phyloP scores from a whole-genome alignment of 2,888 invertebrate species.

The Odontomyia ornata region DNA sequence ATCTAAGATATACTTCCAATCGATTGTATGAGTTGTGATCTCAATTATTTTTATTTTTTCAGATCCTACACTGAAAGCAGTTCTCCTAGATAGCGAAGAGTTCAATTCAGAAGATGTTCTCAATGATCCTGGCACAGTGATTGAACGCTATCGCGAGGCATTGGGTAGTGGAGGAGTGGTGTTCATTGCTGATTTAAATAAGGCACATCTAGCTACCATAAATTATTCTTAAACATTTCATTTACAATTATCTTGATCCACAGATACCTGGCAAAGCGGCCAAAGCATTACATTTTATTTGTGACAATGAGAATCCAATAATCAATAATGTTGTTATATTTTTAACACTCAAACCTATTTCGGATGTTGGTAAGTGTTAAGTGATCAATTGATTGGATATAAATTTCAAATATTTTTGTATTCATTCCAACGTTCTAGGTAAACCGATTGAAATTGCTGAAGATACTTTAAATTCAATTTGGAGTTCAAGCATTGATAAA shows the following conservation, averaged over 20 bases:
- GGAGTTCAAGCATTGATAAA: constrained; percentile 54
- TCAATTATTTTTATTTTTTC: background rate
- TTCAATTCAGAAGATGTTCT: constrained; percentile 53
- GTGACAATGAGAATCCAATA: constrained; percentile 67
- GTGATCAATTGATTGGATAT: constrained; percentile 3
- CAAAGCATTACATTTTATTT: constrained; percentile 68
- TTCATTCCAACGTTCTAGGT: constrained; percentile 23
- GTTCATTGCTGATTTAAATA: constrained; percentile 58
- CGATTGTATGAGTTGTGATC: background rate
- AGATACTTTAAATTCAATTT: constrained; percentile 54
- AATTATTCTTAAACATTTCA: too few relatives aligned
- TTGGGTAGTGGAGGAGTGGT: constrained; percentile 56
- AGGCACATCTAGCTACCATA: constrained; percentile 52
- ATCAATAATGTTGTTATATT: constrained; percentile 63
- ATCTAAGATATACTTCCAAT: background rate
- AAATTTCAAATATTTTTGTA: background rate
- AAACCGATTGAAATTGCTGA: constrained; percentile 53
- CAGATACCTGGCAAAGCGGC: constrained; percentile 59
- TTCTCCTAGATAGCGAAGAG: constrained; percentile 52
- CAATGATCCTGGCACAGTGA: constrained; percentile 58
- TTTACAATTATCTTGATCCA: background rate
- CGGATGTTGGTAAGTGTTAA: constrained; percentile 48
- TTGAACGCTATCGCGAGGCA: constrained; percentile 56
- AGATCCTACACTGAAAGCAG: constrained; percentile 52
- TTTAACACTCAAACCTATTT: constrained; percentile 59